Conservation (phyloP, 2,113 vertebrate species). For the Cricetomys ansorgei region DNA sequence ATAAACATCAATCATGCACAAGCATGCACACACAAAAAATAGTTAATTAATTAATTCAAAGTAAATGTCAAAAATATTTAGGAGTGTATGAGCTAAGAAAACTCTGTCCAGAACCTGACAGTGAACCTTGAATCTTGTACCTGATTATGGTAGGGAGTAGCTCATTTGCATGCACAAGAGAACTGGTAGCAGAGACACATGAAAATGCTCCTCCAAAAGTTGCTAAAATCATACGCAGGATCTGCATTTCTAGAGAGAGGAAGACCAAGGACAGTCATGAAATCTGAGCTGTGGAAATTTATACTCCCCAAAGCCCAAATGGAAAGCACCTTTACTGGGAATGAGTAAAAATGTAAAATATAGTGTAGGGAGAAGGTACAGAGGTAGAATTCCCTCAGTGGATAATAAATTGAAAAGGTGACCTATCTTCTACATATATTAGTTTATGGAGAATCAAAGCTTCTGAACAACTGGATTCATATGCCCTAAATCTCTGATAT, state of each 20-base stretch:
- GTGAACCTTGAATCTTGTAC: neutral
- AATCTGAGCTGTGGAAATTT: neutral
- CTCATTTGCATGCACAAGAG: neutral
- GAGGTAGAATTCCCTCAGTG: neutral
- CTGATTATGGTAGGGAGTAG: neutral
- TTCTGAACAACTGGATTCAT: neutral
- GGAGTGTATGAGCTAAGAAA: neutral
- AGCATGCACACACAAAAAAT: neutral
- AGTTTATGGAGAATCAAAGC: neutral
- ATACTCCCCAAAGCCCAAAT: neutral
- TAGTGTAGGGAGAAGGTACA: neutral
- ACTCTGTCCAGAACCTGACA: neutral
- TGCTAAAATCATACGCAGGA: neutral
- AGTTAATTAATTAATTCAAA: neutral
- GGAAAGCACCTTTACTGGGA: neutral
- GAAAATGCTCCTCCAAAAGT: neutral
- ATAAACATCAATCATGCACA: neutral
- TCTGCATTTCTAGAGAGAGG: conserved; percentile 51
- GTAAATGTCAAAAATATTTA: neutral
- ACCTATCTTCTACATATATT: neutral
- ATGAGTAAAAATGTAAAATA: neutral
- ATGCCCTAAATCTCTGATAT: neutral
- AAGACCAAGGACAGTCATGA: neutral
- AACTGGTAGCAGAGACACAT: rapidly evolving
- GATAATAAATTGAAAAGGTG: neutral